Percentiles rank a stretch among this genome's conserved stretches.
Conservation (phyloP, 64 coral and sea anemone genomes). For the Actinia tenebrosa region DNA sequence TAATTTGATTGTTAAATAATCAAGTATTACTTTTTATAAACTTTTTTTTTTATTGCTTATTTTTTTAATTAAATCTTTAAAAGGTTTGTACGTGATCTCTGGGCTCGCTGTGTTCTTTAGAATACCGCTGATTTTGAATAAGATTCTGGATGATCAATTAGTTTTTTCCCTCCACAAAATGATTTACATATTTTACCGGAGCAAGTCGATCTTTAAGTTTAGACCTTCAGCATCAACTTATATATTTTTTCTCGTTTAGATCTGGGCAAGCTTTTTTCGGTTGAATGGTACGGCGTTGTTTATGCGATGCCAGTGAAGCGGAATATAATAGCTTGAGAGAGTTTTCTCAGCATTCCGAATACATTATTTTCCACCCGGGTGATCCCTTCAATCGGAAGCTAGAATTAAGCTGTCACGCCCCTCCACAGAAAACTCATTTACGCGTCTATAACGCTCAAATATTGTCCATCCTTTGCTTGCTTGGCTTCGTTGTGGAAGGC, state of each 20-base stretch:
- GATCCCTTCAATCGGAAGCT: constrained; percentile 25
- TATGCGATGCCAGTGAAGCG: constrained; percentile 1
- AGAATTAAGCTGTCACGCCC: neutral
- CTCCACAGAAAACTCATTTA: constrained; percentile 3
- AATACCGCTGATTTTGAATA: neutral
- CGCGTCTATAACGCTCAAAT: neutral
- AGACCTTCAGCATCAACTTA: neutral
- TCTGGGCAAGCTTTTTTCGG: neutral
- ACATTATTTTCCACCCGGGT: constrained; percentile 13
- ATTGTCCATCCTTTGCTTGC: neutral
- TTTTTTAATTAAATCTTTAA: too few species aligned
- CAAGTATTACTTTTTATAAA: too few species aligned
- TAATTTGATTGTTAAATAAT: too few species aligned
- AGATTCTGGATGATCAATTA: too few species aligned
- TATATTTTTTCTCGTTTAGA: neutral
- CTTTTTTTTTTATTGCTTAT: neutral
- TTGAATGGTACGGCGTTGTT: neutral
- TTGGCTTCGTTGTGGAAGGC: neutral
- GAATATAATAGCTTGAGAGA: neutral
- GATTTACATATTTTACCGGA: neutral
- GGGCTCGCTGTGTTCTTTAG: neutral
- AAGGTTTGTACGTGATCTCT: too few species aligned
- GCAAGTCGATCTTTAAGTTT: neutral
- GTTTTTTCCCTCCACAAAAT: too few species aligned
- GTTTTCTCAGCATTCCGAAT: neutral